Evolutionary conservation across 2,113 vertebrate species (phyloP).

Genomic region (Prionailurus viverrinus): DNA sequence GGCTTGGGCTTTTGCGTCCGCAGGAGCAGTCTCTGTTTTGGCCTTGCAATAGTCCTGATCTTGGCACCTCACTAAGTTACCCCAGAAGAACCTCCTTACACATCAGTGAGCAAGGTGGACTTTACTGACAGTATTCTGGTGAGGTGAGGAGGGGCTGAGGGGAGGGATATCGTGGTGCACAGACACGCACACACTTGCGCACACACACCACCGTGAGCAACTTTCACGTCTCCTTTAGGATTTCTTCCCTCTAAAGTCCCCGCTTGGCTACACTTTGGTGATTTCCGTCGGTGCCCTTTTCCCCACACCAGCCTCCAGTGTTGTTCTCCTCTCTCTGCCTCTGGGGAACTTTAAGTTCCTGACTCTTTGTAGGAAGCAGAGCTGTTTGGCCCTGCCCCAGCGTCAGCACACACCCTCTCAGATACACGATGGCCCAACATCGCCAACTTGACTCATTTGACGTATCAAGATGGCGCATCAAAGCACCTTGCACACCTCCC

Average conservation of each 20-base stretch:
- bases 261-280: neutral
- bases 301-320: neutral
- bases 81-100: neutral
- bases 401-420: neutral
- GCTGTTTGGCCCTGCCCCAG: neutral
- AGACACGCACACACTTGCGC: rapidly evolving
- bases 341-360: constrained; percentile 46
- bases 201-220: neutral
- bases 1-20: rapidly evolving
- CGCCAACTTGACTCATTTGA: neutral
- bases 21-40: neutral
- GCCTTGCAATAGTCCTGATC: neutral
- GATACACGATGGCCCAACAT: rapidly evolving
- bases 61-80: neutral
- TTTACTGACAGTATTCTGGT: neutral
- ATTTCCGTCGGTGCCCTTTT: neutral
- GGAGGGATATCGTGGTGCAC: rapidly evolving
- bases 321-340: constrained; percentile 1
- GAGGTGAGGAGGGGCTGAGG: neutral
- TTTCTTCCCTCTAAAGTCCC: neutral
- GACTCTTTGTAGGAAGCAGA: neutral
- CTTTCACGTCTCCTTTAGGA: neutral
- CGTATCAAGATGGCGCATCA: neutral
- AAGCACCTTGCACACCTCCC: neutral
- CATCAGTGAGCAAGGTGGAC: neutral